Percentiles rank a stretch among this genome's conserved stretches.
Conservation (phyloP, 2,888 invertebrate genomes). For the Mythimna ferrago region DNA sequence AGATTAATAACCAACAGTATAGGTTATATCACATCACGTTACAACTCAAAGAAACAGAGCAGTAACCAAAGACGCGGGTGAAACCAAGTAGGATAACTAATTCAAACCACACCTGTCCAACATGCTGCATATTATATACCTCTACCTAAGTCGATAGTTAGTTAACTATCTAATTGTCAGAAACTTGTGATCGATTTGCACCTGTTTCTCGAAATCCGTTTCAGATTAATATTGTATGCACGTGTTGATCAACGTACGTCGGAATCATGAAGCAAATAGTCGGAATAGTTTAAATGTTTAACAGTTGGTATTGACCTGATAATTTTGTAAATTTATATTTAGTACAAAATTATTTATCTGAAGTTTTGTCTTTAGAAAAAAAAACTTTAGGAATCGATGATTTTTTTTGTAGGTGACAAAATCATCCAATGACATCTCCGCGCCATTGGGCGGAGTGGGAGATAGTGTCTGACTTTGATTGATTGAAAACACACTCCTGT, state of each 20-base stretch:
- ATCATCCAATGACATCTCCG: too few relatives aligned
- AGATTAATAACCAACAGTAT: too few relatives aligned
- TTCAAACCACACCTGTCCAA: not conserved
- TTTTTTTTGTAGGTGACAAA: too few relatives aligned
- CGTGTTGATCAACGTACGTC: not conserved
- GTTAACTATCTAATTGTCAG: not conserved
- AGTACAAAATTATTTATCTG: too few relatives aligned
- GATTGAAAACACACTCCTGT: too few relatives aligned
- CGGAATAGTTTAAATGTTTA: not conserved
- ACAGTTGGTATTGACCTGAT: not conserved
- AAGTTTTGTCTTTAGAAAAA: not conserved
- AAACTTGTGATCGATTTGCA: constrained; percentile 13
- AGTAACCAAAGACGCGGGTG: too few relatives aligned
- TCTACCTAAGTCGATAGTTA: constrained; percentile 12
- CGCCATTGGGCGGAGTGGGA: too few relatives aligned
- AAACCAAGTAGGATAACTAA: too few relatives aligned
- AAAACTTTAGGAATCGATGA: too few relatives aligned
- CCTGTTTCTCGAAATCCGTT: not conserved
- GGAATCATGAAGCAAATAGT: not conserved
- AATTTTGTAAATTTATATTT: not conserved
- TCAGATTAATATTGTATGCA: not conserved
- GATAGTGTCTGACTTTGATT: too few relatives aligned
- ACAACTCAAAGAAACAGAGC: too few relatives aligned
- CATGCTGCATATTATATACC: not conserved
- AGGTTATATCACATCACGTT: too few relatives aligned